A percentile compares a stretch with the other conserved stretches of the same genome.
Conservation (phyloP, 2,113 vertebrate genomes). For the Vireo altiloquus region DNA sequence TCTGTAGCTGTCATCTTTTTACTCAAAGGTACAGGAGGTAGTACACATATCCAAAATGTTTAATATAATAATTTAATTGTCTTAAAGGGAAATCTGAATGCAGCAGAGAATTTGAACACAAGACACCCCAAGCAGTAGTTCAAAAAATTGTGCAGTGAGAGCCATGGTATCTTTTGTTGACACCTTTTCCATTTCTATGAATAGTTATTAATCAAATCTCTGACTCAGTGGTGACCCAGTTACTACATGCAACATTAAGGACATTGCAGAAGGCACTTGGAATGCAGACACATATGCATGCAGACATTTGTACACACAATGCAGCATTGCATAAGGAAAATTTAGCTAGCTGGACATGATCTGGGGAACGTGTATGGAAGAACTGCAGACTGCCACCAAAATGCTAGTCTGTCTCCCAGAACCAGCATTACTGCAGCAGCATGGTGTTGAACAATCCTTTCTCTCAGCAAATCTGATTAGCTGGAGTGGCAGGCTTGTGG, state of each 20-base stretch:
- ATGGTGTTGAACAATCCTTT: background rate
- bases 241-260: background rate
- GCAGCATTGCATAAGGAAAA: background rate
- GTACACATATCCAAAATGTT: background rate
- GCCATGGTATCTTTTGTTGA: background rate
- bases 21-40: background rate
- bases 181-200: background rate
- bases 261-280: background rate
- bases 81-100: background rate
- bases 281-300: background rate
- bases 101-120: background rate
- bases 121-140: background rate
- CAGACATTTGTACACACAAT: background rate
- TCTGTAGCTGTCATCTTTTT: background rate
- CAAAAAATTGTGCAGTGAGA: background rate
- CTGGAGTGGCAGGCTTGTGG: background rate
- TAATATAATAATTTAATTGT: background rate
- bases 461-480: background rate
- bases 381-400: background rate
- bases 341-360: background rate
- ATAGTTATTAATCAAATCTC: background rate
- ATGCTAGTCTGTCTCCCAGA: background rate
- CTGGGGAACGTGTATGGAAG: background rate
- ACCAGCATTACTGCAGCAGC: background rate
- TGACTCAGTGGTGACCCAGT: background rate